Evolutionary conservation across 2,888 invertebrate species (phyloP).

Genomic region (Andrena praecox): DNA sequence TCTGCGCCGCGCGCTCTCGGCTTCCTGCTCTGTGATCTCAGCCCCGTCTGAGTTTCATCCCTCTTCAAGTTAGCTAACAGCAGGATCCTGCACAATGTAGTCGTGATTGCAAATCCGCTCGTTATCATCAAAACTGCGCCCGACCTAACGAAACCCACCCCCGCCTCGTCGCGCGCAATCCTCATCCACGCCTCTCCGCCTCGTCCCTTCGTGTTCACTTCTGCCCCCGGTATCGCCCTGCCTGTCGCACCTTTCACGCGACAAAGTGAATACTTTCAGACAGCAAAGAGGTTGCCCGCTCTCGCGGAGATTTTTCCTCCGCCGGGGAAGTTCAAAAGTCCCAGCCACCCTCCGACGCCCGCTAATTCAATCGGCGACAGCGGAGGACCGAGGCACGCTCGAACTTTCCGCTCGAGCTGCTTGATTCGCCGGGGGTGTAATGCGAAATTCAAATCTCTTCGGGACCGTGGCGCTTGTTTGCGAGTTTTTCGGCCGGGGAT

Average conservation of each 20-base stretch:
- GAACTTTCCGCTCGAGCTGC: conserved; percentile 1
- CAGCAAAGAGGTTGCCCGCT: conserved; percentile 40
- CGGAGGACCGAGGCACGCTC: background rate
- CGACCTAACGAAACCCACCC: conserved; percentile 73
- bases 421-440: background rate
- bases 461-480: background rate
- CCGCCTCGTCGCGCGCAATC: conserved; percentile 34
- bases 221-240: conserved; percentile 19
- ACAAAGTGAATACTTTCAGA: conserved; percentile 35
- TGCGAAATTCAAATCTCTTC: conserved; percentile 3
- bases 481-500: background rate
- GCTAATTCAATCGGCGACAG: conserved; percentile 35
- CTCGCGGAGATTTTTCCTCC: conserved; percentile 36
- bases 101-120: conserved; percentile 84
- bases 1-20: conserved; percentile 61
- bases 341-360: background rate
- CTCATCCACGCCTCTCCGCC: conserved; percentile 5
- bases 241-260: conserved; percentile 33
- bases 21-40: conserved; percentile 81
- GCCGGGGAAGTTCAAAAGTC: conserved; percentile 14
- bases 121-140: conserved; percentile 81
- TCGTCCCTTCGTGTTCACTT: conserved; percentile 14
- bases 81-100: conserved; percentile 81
- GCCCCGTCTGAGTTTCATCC: conserved; percentile 79
- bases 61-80: conserved; percentile 80